phyloP scores from a whole-genome alignment of 23 tunicate species.

The Trididemnum miniatum region DNA sequence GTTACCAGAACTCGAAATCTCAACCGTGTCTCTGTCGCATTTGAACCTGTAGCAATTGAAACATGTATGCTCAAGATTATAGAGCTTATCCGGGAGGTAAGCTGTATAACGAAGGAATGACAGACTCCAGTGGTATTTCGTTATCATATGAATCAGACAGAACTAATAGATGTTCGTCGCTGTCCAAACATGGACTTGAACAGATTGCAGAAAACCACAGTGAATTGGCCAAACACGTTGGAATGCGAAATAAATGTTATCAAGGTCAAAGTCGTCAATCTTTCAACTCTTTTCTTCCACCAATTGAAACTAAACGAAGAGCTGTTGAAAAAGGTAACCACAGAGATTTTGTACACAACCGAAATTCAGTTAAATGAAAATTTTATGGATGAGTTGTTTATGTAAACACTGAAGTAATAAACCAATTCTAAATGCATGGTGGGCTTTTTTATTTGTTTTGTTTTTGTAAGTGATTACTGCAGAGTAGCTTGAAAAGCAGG shows the following conservation, averaged over 20 bases:
- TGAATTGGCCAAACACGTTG: background rate
- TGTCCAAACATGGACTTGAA: background rate
- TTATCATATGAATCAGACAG: background rate
- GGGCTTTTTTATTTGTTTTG: too few species aligned
- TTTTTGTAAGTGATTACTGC: too few species aligned
- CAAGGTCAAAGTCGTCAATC: conserved; percentile 4
- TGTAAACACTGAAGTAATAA: too few species aligned
- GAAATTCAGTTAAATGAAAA: too few species aligned
- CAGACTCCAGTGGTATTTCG: conserved; percentile 39
- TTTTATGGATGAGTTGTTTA: too few species aligned
- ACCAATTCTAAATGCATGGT: too few species aligned
- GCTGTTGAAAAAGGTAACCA: background rate
- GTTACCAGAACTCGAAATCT: too few species aligned
- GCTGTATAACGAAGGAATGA: background rate
- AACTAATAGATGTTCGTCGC: background rate
- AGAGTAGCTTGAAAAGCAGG: too few species aligned
- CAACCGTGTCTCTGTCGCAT: too few species aligned
- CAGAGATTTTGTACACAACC: too few species aligned
- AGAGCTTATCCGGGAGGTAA: background rate
- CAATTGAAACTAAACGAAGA: background rate
- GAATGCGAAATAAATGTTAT: background rate
- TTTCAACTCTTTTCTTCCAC: conserved; percentile 18
- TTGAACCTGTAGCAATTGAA: too few species aligned
- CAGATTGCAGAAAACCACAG: conserved; percentile 4
- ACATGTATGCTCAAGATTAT: background rate